phyloP scores from a whole-genome alignment of 2,113 vertebrate genomes.

The Psettodes erumei region DNA sequence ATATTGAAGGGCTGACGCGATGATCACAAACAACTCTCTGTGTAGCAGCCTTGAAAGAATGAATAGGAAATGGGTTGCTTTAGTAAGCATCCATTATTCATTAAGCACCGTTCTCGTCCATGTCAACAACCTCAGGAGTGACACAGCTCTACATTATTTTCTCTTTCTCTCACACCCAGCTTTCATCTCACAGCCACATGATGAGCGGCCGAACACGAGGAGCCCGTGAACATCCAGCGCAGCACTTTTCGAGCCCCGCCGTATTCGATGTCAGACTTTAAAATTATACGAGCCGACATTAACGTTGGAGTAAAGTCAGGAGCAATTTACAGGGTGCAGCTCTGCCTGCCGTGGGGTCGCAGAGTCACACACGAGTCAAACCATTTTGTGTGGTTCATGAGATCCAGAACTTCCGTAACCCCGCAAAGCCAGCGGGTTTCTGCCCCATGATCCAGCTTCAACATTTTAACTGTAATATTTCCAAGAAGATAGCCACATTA shows the following conservation, averaged over 20 bases:
- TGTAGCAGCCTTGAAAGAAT: slow-evolving; percentile 56
- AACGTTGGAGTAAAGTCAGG: not conserved
- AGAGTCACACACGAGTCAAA: too few relatives aligned
- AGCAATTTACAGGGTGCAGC: slow-evolving; percentile 20
- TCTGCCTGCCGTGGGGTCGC: not conserved
- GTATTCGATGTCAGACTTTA: slow-evolving; percentile 17
- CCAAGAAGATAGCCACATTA: too few relatives aligned
- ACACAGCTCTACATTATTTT: slow-evolving; percentile 63
- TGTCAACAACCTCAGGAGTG: slow-evolving; percentile 59
- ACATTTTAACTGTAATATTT: too few relatives aligned
- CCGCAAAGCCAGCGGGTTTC: too few relatives aligned
- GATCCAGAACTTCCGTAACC: too few relatives aligned
- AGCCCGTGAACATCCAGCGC: slow-evolving; percentile 9
- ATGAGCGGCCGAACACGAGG: not conserved
- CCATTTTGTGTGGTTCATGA: too few relatives aligned
- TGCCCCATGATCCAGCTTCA: too few relatives aligned
- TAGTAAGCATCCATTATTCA: slow-evolving; percentile 76
- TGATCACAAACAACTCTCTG: slow-evolving; percentile 61
- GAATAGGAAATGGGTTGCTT: slow-evolving; percentile 69
- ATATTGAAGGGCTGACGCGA: slow-evolving; percentile 51
- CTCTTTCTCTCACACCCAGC: slow-evolving; percentile 3
- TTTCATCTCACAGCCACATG: slow-evolving; percentile 19
- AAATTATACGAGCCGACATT: not conserved
- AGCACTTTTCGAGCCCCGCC: not conserved
- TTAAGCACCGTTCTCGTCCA: slow-evolving; percentile 47